Base-by-base conservation (phyloP, 2,888 invertebrate species). In the Rhagophthalmus giganteus region DNA sequence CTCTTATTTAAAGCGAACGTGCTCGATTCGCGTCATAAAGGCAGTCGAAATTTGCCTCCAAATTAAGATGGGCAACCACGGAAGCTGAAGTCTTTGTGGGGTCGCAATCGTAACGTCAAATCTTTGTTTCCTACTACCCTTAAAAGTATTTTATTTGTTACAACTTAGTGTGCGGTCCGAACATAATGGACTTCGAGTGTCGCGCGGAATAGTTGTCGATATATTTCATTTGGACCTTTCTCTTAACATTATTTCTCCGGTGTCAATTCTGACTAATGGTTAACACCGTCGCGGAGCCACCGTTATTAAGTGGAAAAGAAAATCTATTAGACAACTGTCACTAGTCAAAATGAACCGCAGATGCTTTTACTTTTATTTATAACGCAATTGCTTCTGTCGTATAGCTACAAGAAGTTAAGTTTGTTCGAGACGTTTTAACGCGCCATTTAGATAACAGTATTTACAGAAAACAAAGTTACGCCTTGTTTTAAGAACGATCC, bases 201-300 rank as follows among this genome's bases (percentile, higher is more conserved):
- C 68, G 61, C 58, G 59, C 63, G 60, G 61, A 61, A 63, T 65
- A 58, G 63, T 65, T 63, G 67, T 67, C 66, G 66, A 69, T 67
- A 69, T 69, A 68, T 69, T 67, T 68, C 68, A 67, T 69, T 67
- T 66, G 59, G 68, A 44, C 64, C 61, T 67, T 62, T 64, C 64
- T 64, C 65, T 64, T n/a, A 64, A 64, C 68, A 61, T 69, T 68
- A 68, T 70, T 70, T 69, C 67, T 67, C 62, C 46, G 59, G 61
- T 68, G 71, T 72, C 72, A 67, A 70, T 69, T 65, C 65, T 69
- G 68, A 72, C 70, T 70, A 71, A 72, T 71, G 70, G 69, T 66
- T 63, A 61, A 62, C 61, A 65, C 67, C 61, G 59, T 57, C 62
- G 65, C 60, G 60, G 63, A 62, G 62, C 59, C 64, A 62, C 62